Evolutionary conservation across 2,888 invertebrate genomes (phyloP).

Genomic region (Drymonia ruficornis): DNA sequence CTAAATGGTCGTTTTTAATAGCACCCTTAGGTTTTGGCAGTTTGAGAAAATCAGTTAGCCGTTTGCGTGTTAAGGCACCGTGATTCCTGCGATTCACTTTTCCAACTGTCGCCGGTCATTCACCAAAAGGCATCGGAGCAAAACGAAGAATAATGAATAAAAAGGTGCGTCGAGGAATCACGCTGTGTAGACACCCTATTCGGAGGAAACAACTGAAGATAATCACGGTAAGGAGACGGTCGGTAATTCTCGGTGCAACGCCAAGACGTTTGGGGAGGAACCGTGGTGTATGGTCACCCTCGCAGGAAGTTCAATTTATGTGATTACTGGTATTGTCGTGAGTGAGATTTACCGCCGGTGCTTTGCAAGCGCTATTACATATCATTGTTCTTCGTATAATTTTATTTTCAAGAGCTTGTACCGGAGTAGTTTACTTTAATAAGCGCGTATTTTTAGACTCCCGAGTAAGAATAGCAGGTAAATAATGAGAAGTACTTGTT

Average conservation of each 20-base stretch:
- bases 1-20: slow-evolving; percentile 22
- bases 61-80: slow-evolving; percentile 69
- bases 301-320: slow-evolving; percentile 64
- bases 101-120: slow-evolving; percentile 78
- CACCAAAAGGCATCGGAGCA: slow-evolving; percentile 75
- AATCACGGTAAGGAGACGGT: slow-evolving; percentile 54
- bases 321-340: slow-evolving; percentile 48
- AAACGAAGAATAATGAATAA: slow-evolving; percentile 75
- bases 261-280: slow-evolving; percentile 60
- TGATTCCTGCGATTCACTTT: slow-evolving; percentile 81
- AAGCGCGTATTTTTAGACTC: slow-evolving; percentile 19
- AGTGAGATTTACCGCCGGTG: slow-evolving; percentile 38
- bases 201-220: slow-evolving; percentile 54
- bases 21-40: slow-evolving; percentile 31
- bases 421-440: slow-evolving; percentile 14
- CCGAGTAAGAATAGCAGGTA: not conserved
- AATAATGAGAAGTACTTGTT: not conserved
- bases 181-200: slow-evolving; percentile 75
- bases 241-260: slow-evolving; percentile 49
- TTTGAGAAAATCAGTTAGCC: slow-evolving; percentile 62
- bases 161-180: slow-evolving; percentile 80
- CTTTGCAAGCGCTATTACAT: slow-evolving; percentile 32
- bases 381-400: slow-evolving; percentile 35
- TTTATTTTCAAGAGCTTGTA: slow-evolving; percentile 30
- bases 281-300: slow-evolving; percentile 67